Conservation (phyloP, 2,888 invertebrate genomes). For the Suillia variegata region DNA sequence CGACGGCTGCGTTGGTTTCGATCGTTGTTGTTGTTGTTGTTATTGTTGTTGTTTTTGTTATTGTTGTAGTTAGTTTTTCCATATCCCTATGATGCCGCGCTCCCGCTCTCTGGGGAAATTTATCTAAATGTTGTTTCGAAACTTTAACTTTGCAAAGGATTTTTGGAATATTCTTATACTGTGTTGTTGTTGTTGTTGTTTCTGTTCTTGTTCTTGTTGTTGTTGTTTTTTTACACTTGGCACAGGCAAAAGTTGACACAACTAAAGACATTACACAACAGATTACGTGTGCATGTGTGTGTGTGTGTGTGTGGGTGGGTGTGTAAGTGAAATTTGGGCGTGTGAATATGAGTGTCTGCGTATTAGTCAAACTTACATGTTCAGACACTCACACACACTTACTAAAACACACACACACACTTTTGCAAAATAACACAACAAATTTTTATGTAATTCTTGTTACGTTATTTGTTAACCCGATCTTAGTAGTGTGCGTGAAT, state of each 20-base stretch:
- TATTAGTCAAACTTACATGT: constrained; percentile 5
- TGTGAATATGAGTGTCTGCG: constrained; percentile 10
- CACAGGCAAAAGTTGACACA: constrained; percentile 47
- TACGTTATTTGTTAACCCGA: background rate
- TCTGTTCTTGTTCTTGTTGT: background rate
- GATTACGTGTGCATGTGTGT: constrained; percentile 41
- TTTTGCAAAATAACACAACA: constrained; percentile 44
- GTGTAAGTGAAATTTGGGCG: constrained; percentile 19
- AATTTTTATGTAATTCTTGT: constrained; percentile 44
- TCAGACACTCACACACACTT: background rate
- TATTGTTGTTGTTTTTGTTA: too few species aligned
- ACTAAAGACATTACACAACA: constrained; percentile 58
- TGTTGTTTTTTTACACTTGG: constrained; percentile 21
- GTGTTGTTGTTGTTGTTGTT: background rate
- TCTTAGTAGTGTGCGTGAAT: background rate
- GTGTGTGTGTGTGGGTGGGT: background rate
- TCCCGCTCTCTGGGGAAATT: constrained; percentile 41
- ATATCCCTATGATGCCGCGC: too few species aligned
- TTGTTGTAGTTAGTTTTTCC: too few species aligned
- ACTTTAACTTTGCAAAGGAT: constrained; percentile 40
- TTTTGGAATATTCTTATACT: background rate
- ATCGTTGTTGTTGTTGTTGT: too few species aligned
- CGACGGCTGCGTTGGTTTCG: too few species aligned
- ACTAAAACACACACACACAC: constrained; percentile 32
- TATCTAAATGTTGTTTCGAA: constrained; percentile 55